These are phyloP conservation scores for Apis cerana DNA, from an alignment of 1,140 invertebrate species.

Conservation along the genomic window DNA sequence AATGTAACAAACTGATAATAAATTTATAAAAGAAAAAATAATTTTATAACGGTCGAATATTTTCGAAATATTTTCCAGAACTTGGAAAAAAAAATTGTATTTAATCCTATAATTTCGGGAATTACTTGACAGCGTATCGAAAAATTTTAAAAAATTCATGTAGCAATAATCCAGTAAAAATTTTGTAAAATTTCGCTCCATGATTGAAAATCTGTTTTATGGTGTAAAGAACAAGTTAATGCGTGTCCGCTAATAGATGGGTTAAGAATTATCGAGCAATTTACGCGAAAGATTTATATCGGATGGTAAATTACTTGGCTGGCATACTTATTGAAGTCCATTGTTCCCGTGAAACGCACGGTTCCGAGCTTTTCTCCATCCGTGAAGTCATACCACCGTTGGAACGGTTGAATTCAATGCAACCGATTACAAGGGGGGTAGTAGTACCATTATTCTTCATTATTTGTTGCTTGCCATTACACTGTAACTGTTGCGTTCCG, in stretches of 20 bases:
- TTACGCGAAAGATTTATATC: conserved; percentile 11
- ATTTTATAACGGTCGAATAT: not conserved
- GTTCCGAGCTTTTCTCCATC: not conserved
- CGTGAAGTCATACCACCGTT: not conserved
- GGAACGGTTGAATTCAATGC: conserved; percentile 23
- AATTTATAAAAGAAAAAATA: not conserved
- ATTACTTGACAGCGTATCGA: too few species aligned
- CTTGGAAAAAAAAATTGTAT: not conserved
- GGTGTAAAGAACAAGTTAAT: not conserved
- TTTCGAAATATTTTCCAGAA: not conserved
- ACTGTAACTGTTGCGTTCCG: conserved; percentile 36
- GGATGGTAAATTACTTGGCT: conserved; percentile 20
- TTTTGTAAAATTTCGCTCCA: not conserved
- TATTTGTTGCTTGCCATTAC: conserved; percentile 20
- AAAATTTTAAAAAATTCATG: too few species aligned
- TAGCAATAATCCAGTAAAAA: not conserved
- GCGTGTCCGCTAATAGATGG: too few species aligned
- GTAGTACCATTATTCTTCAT: conserved; percentile 31
- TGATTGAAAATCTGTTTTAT: too few species aligned
- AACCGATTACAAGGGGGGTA: conserved; percentile 7
- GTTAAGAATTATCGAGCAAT: conserved; percentile 9
- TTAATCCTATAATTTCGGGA: not conserved
- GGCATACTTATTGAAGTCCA: conserved; percentile 6
- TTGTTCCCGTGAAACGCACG: conserved; percentile 27
- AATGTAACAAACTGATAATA: not conserved